Conservation (phyloP, 1,140 invertebrate species). For the Neodiprion pinetum region DNA sequence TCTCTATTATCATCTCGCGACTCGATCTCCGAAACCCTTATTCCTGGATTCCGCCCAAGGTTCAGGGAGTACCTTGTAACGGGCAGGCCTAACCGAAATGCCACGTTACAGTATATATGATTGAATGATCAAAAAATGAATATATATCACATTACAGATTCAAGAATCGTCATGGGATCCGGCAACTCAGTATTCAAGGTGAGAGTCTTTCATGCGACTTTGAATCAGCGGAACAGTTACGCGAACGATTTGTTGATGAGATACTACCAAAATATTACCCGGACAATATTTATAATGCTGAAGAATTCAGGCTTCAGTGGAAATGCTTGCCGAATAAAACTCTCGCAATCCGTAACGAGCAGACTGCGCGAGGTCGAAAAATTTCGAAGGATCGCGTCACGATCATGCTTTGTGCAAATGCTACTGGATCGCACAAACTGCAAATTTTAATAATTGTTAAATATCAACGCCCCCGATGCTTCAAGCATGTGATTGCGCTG, state of each 20-base stretch:
- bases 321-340: constrained; percentile 45
- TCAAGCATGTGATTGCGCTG: constrained; percentile 34
- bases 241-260: constrained; percentile 20
- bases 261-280: constrained; percentile 30
- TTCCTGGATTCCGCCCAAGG: too few species aligned
- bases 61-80: too few species aligned
- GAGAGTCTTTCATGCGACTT: constrained; percentile 23
- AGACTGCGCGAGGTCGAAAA: constrained; percentile 39
- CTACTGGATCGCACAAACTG: constrained; percentile 48
- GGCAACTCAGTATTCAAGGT: constrained; percentile 25
- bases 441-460: constrained; percentile 45
- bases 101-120: too few species aligned
- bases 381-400: constrained; percentile 48
- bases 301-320: constrained; percentile 47
- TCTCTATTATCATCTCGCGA: too few species aligned
- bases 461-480: constrained; percentile 42
- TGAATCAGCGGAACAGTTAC: constrained; percentile 23
- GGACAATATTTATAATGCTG: constrained; percentile 51
- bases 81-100: too few species aligned
- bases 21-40: too few species aligned
- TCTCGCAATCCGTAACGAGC: constrained; percentile 36
- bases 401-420: constrained; percentile 50
- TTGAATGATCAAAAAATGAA: too few species aligned
- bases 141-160: constrained; percentile 20
- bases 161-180: constrained; percentile 21